Base-by-base conservation (phyloP, 2,888 invertebrate species). In the Crepidodera aurea region DNA sequence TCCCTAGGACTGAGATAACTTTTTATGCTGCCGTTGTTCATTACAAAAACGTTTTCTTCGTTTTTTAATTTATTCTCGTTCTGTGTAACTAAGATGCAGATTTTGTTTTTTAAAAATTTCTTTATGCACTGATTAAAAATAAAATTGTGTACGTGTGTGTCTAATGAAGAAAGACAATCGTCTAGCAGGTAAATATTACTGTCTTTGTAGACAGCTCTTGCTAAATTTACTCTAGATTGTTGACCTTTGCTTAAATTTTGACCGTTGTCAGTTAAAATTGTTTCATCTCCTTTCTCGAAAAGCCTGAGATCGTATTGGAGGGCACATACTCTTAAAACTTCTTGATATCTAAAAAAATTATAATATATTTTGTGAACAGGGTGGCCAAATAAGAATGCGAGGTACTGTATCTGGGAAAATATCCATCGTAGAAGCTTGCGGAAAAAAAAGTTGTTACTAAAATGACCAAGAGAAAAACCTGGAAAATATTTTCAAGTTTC, bases 111-210 rank as follows among this genome's bases (percentile, higher is more conserved):
- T 67, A 93, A 81, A 71, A 87, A 87, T 10, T 84, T 67, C 40
- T 74, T 83, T 50, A 92, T 84, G 73, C 91, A 92, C 76, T 90
- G 86, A 75, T 93, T 91, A 81, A 94, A 95, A 70, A 95, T 84
- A 79, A 92, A 91, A 0, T 90, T 86, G 1, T 92, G 92, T 1
- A 95, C 94, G 25, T 91, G 90, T 0, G 92, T 86, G 81, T 95
- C 95, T n/a, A 95, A 92, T 0, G 94, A 94, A 67, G 93, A 90
- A 15, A 95, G 82, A 0, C 94, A 94, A 81, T 95, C 95, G 78
- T 95, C 95, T 46, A 96, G 81, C 3, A 95, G 81, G 76, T 93
- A 95, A 64, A 94, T 89, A 64, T 93, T 92, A 0, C 92, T 88
- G 56, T 93, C 87, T 32, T 89, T 88, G 80, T 94, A 94, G 1